Percentiles rank a stretch among this genome's conserved stretches.
Evolutionary conservation across 2,888 invertebrate species (phyloP).

Genomic region (Geotrupes spiniger): DNA sequence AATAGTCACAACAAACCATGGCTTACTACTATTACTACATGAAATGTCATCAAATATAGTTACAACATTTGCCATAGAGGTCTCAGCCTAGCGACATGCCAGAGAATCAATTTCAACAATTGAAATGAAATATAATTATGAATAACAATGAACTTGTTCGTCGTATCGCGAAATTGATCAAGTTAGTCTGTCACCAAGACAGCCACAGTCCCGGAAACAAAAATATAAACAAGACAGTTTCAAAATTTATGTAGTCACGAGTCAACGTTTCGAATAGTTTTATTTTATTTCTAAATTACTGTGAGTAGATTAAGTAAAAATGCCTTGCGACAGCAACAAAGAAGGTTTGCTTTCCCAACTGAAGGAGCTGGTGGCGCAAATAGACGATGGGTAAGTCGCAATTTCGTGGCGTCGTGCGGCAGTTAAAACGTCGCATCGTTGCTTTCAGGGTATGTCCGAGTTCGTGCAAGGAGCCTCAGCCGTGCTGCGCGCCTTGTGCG

Average conservation of each 20-base stretch:
- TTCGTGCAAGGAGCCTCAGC: not conserved
- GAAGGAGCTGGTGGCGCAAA: constrained; percentile 12
- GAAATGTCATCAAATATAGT: too few relatives aligned
- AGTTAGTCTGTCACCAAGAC: too few relatives aligned
- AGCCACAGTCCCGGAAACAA: not conserved
- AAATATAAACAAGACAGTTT: constrained; percentile 3
- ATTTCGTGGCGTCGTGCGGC: not conserved
- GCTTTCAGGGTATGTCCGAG: not conserved
- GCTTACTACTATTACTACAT: too few relatives aligned
- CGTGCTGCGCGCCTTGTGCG: not conserved
- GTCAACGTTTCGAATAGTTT: not conserved
- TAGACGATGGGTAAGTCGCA: constrained; percentile 15
- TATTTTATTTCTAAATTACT: not conserved
- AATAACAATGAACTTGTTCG: too few relatives aligned
- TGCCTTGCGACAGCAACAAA: constrained; percentile 1
- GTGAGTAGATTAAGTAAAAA: not conserved
- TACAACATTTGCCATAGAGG: too few relatives aligned
- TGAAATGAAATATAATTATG: too few relatives aligned
- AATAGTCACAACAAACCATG: too few relatives aligned
- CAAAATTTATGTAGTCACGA: not conserved
- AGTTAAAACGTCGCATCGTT: not conserved
- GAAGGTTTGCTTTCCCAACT: constrained; percentile 10
- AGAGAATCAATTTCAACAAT: too few relatives aligned
- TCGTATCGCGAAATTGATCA: too few relatives aligned
- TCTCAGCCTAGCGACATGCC: too few relatives aligned